Percentiles rank a stretch among this genome's conserved stretches.
phyloP scores from a whole-genome alignment of 2,113 vertebrate species.

The Lasiurus cinereus region DNA sequence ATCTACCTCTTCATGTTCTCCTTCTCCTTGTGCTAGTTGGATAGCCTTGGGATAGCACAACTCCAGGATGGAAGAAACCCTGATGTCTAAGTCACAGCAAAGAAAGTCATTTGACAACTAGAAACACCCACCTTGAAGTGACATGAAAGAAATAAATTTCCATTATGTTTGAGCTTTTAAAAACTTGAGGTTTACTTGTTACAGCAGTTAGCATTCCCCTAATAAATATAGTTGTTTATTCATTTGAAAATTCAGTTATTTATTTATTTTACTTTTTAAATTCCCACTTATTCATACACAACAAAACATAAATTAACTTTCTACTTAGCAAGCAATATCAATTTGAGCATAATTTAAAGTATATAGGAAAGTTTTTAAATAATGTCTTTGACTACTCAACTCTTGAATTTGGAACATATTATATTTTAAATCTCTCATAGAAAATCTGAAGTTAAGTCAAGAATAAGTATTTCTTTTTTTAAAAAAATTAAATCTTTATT shows the following conservation, averaged over 20 bases:
- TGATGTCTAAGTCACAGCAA: neutral
- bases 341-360: constrained; percentile 11
- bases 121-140: neutral
- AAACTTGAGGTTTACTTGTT: constrained; percentile 40
- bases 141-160: neutral
- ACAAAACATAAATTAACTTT: neutral
- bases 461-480: constrained; percentile 4
- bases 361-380: neutral
- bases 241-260: constrained; percentile 34
- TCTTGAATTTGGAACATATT: neutral
- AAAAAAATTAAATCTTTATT: no score
- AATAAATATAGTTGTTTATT: neutral
- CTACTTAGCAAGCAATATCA: neutral
- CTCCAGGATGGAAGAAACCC: neutral
- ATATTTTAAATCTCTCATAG: neutral
- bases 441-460: neutral
- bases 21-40: neutral
- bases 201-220: neutral
- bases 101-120: neutral
- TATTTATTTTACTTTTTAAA: neutral
- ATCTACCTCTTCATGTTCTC: neutral
- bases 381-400: neutral
- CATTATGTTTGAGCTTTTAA: neutral
- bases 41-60: neutral
- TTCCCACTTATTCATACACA: neutral